phyloP scores from a whole-genome alignment of 2,113 vertebrate genomes.

The Vidua chalybeata region DNA sequence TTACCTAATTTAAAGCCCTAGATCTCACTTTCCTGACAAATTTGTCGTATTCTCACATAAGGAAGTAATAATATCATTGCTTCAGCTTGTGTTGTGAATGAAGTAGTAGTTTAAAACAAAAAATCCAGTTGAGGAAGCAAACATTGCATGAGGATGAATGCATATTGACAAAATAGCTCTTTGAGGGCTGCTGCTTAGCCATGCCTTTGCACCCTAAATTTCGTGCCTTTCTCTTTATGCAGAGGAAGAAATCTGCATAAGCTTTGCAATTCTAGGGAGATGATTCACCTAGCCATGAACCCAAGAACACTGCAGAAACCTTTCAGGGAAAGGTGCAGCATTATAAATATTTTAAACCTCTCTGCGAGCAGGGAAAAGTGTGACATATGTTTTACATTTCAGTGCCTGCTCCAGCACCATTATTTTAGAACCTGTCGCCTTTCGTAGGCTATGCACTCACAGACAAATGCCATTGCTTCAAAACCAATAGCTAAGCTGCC shows the following conservation, averaged over 20 bases:
- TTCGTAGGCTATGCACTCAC: conserved; percentile 16
- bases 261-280: background rate
- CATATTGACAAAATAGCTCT: background rate
- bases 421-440: conserved; percentile 60
- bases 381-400: conserved; percentile 72
- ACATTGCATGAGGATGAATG: background rate
- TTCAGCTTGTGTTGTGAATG: background rate
- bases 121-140: background rate
- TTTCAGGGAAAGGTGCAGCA: conserved; percentile 55
- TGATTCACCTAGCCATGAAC: conserved; percentile 55
- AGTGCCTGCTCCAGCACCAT: conserved; percentile 40
- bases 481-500: conserved; percentile 60
- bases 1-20: background rate
- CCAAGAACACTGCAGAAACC: conserved; percentile 32
- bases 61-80: background rate
- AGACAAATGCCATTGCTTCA: conserved; percentile 65
- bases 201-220: background rate
- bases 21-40: background rate
- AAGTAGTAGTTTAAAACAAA: background rate
- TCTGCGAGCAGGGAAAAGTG: conserved; percentile 32
- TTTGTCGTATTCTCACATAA: rapidly evolving
- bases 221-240: background rate
- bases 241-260: background rate
- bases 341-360: conserved; percentile 72
- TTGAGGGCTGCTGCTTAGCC: background rate